phyloP scores from a whole-genome alignment of 92 coral and sea anemone species.

The Zoanthus solanderi region DNA sequence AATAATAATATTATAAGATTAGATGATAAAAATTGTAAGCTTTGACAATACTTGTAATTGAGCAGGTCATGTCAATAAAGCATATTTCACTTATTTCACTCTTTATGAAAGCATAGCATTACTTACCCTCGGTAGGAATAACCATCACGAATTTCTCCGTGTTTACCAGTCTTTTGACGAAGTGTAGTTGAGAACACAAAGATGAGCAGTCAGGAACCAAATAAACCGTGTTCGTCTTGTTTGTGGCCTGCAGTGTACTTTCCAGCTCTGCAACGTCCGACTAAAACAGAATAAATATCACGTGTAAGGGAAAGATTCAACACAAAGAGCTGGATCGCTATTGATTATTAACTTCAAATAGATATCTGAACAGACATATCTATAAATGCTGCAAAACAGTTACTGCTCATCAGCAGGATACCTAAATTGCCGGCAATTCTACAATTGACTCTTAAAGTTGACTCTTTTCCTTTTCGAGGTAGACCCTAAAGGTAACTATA shows the following conservation, averaged over 20 bases:
- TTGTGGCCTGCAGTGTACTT: conserved; percentile 86
- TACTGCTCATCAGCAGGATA: too few species aligned
- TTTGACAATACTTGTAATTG: too few species aligned
- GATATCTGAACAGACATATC: too few species aligned
- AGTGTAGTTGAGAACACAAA: conserved; percentile 94
- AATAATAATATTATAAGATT: too few species aligned
- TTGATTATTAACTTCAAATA: neutral
- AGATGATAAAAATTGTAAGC: too few species aligned
- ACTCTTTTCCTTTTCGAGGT: neutral
- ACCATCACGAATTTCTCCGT: conserved; percentile 85
- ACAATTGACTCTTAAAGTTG: neutral
- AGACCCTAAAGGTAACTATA: neutral
- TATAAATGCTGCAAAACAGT: too few species aligned
- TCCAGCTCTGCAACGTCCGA: conserved; percentile 96
- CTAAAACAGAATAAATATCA: conserved; percentile 44
- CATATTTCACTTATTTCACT: too few species aligned
- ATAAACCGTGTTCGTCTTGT: conserved; percentile 78
- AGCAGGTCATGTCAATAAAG: too few species aligned
- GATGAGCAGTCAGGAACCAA: conserved; percentile 91
- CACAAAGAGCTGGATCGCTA: neutral
- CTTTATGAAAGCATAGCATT: too few species aligned
- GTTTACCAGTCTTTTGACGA: conserved; percentile 79
- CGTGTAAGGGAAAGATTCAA: neutral
- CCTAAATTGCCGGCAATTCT: too few species aligned
- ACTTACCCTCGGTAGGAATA: conserved; percentile 91